Percentiles rank a stretch among this genome's conserved stretches.
Conservation (phyloP, 2,888 invertebrate genomes). For the Aspidiotus destructor region DNA sequence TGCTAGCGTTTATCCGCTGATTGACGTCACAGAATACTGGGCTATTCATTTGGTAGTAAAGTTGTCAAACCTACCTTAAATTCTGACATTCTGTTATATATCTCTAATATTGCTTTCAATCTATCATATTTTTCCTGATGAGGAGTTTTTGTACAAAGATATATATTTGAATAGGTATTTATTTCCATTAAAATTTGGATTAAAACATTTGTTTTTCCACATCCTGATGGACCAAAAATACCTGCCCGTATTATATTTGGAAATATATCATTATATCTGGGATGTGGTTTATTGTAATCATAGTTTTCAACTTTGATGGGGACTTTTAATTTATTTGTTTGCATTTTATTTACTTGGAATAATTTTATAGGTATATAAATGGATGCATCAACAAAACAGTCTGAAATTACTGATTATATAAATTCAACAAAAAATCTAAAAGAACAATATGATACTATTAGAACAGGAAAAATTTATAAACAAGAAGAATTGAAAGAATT, state of each 20-base stretch:
- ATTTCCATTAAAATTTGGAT: neutral
- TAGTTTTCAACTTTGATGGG: constrained; percentile 12
- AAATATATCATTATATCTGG: constrained; percentile 11
- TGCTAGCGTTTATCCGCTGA: too few relatives aligned
- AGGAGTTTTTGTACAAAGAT: constrained; percentile 2
- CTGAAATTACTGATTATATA: constrained; percentile 12
- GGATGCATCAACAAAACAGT: neutral
- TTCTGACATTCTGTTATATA: constrained; percentile 1
- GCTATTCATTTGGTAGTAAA: constrained; percentile 3
- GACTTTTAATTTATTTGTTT: constrained; percentile 4
- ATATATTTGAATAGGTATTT: constrained; percentile 1
- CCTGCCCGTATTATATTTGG: constrained; percentile 1
- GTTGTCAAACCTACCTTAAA: neutral
- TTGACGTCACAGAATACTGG: too few relatives aligned
- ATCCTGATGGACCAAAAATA: constrained; percentile 12
- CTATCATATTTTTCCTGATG: constrained; percentile 4
- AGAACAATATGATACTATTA: constrained; percentile 4
- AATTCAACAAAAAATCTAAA: constrained; percentile 1
- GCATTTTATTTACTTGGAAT: constrained; percentile 4
- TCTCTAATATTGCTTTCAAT: neutral
- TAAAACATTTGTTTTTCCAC: constrained; percentile 15
- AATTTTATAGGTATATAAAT: neutral
- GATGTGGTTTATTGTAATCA: constrained; percentile 7
- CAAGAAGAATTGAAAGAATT: constrained; percentile 4
- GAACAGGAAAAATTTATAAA: constrained; percentile 4